These are phyloP conservation scores for Caerostris darwini DNA, from an alignment of 1,140 invertebrate genomes.

Conservation along the genomic window DNA sequence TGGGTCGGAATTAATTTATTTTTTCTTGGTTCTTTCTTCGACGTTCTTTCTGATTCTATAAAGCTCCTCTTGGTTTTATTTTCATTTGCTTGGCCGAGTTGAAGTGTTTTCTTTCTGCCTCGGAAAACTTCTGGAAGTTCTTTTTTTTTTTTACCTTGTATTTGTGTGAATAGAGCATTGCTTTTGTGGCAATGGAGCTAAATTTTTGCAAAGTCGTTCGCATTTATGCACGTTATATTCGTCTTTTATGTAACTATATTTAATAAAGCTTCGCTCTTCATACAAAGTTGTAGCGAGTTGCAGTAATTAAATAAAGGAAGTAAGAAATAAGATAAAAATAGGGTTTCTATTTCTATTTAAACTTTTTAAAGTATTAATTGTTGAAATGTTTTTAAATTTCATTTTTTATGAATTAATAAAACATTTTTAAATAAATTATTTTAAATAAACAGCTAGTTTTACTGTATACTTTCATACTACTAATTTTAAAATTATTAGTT, in stretches of 20 bases:
- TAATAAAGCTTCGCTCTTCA: not conserved
- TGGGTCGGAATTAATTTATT: conserved; percentile 13
- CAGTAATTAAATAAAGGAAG: no score
- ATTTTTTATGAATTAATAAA: no score
- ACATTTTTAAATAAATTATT: no score
- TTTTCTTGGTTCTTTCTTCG: not conserved
- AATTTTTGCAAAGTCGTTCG: not conserved
- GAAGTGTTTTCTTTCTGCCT: conserved; percentile 16
- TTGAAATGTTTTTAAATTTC: no score
- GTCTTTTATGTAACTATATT: not conserved
- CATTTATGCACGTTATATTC: not conserved
- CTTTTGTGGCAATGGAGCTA: not conserved
- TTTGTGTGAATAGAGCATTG: not conserved
- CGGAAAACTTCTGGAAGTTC: not conserved
- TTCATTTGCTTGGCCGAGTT: not conserved
- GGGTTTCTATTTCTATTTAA: no score
- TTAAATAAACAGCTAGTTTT: no score
- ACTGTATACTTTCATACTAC: no score
- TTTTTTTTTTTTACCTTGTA: not conserved
- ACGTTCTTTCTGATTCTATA: not conserved
- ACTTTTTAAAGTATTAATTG: no score
- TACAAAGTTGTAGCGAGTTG: no score
- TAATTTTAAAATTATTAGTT: no score
- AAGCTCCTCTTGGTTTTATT: not conserved
- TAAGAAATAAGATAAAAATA: no score